Evolutionary conservation across 2,797 vertebrate genomes (phyloP).

Genomic region (Bradypus variegatus): DNA sequence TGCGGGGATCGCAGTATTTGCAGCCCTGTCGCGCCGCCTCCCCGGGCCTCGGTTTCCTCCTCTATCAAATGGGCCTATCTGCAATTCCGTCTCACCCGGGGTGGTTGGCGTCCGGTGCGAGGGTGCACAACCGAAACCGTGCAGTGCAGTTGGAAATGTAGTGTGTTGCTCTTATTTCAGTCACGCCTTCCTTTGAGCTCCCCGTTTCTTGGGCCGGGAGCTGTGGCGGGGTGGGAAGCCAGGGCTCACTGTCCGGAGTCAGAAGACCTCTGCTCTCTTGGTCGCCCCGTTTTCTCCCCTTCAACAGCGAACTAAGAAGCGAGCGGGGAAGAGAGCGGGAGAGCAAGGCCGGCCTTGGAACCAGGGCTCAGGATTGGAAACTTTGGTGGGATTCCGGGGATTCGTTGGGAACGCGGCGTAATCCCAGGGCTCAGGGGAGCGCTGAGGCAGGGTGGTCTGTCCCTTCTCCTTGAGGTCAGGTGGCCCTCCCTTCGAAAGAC

Average conservation of each 20-base stretch:
- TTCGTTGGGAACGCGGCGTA: not conserved
- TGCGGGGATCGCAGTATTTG: not conserved
- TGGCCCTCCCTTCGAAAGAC: not conserved
- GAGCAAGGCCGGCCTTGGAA: not conserved
- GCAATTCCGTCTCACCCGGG: fast-evolving
- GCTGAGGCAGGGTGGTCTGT: no score
- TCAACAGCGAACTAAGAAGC: not conserved
- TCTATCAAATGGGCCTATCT: not conserved
- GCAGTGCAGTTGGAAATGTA: not conserved
- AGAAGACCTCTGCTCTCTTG: not conserved
- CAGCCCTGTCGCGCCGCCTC: no score
- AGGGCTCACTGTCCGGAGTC: not conserved
- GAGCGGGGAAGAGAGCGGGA: not conserved
- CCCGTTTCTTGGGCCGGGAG: fast-evolving
- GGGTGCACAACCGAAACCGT: not conserved
- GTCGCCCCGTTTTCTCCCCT: not conserved
- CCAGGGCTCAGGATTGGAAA: not conserved
- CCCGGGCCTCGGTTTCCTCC: not conserved
- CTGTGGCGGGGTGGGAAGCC: not conserved
- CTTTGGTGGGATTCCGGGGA: fast-evolving
- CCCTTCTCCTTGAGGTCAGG: fast-evolving
- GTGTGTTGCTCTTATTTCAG: no score
- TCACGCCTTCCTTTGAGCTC: no score
- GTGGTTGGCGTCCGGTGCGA: not conserved
- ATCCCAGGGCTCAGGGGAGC: not conserved